These are phyloP conservation scores for Drosophila obscura DNA, from an alignment of 1,140 invertebrate genomes.

Conservation along the genomic window DNA sequence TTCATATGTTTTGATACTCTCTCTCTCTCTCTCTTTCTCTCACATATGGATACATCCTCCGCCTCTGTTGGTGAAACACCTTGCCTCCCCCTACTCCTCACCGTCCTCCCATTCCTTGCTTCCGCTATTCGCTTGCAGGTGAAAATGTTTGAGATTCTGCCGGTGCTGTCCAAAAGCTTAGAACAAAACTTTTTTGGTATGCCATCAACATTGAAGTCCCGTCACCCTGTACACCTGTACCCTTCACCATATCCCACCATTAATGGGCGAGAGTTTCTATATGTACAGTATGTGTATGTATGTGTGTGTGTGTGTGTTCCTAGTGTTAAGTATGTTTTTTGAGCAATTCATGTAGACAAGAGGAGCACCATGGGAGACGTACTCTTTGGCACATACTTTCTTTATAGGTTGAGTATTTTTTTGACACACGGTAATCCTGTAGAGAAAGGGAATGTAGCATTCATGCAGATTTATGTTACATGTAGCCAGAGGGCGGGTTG, in stretches of 20 bases:
- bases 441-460: too few species aligned
- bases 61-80: not conserved
- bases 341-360: conserved; percentile 61
- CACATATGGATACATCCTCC: conserved; percentile 22
- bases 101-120: conserved; percentile 1
- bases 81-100: not conserved
- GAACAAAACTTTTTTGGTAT: conserved; percentile 74
- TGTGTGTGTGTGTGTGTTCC: conserved; percentile 29
- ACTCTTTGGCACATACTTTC: conserved; percentile 7
- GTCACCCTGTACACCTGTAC: conserved; percentile 4
- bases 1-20: conserved; percentile 78
- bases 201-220: conserved; percentile 75
- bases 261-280: conserved; percentile 20
- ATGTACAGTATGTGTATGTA: conserved; percentile 9
- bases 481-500: too few species aligned
- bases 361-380: conserved; percentile 33
- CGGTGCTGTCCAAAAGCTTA: conserved; percentile 77
- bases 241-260: not conserved
- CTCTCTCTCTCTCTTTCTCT: conserved; percentile 6
- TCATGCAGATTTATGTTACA: too few species aligned
- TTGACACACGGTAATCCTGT: conserved; percentile 21
- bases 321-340: conserved; percentile 68
- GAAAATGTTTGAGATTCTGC: conserved; percentile 71
- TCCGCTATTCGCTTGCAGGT: conserved; percentile 61
- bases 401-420: conserved; percentile 20